Evolutionary conservation across 2,888 invertebrate genomes (phyloP), one percentile per base, ranked within the genome.

Genomic region (Tigriopus californicus): DNA sequence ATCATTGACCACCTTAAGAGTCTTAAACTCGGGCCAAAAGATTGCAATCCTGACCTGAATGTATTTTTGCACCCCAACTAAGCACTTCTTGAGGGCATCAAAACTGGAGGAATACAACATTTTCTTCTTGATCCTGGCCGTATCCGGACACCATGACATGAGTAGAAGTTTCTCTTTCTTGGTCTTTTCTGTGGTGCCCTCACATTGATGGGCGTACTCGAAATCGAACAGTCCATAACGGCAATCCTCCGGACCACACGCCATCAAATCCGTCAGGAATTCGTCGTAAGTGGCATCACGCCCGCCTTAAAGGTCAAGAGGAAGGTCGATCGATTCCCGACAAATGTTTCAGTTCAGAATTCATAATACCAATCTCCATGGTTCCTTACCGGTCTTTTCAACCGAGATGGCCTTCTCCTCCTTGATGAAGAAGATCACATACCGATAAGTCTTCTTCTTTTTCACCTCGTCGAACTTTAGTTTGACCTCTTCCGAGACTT

Each of bases 81-180:
- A 78, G 63, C 92, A 88, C 73, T 91, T 90, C 79, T 94, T 94
- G 73, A 98, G 79, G 70, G 94, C 94, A 75, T 92, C 92, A 71
- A 95, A 95, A 67, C 94, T 94, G 79, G 92, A 91, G 73, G 79
- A 79, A 74, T 82, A 82, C 71, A 81, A 75, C 81, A 81, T 82
- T 76, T 81, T 81, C 77, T 81, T 80, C 74, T 80, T 81, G 66
- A 85, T 80, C 77, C 88, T 90, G 68, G 95, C 92, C 73, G 87
- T 88, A 77, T 95, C 95, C 48, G 95, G 95, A 80, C 92, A 92
- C 92, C 92, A 91, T 71, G 89, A 89, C 86, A 94, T 90, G 71
- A 94, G 82, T 80, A 94, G 88, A 67, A 92, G 77, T 74, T 92
- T 92, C 75, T 92, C 91, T 82, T 91, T 92, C 81, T 91, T 91